Base-by-base conservation (phyloP, 2,113 vertebrate genomes). In the Gavia stellata region DNA sequence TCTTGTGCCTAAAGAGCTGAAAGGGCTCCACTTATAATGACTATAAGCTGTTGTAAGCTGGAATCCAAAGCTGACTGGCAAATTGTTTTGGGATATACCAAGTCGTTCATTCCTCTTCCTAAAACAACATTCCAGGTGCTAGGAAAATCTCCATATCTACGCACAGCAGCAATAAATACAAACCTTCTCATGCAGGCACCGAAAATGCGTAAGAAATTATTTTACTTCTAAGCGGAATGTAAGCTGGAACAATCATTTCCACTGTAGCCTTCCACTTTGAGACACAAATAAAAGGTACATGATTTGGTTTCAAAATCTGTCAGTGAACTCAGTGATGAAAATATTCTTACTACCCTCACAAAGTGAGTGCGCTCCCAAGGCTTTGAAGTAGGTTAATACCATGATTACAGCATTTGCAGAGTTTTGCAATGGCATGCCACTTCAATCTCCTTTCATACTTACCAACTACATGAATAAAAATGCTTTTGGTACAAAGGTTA, bases 371-470 rank as follows among this genome's bases (percentile, higher is more conserved):
- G 66, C 66, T 86, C 75, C 70, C 66, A 12, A 83, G 70, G 70
- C 91, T 95, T 14, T 68, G 65, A 96, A 95, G 75, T 81, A 73
- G 86, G 91, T 96, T 96, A 96, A 87, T 90, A 85, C 93, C 67
- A 16, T 17, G 81, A 97, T 96, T 95, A 94, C 38, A 95, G 93
- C 86, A 56, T 81, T 81, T 92, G 63, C 45, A 34, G 91, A 88
- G 84, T 81, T 95, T 81, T 52, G 93, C 95, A 92, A 66, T 4
- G 7, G 50, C 83, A 50, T 59, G 71, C 75, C 78, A 63, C 89
- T 96, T 81, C 92, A 79, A 90, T 91, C 92, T 92, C 79, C 72
- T 84, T 94, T 88, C 36, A 34, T 36, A 75, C 90, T 91, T 67
- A 61, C 28, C 58, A 77, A 62, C 68, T 73, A 89, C 88, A 93